Percentiles rank a stretch among this genome's conserved stretches.
phyloP scores from a whole-genome alignment of 2,797 vertebrate genomes.

The Pitangus sulphuratus region DNA sequence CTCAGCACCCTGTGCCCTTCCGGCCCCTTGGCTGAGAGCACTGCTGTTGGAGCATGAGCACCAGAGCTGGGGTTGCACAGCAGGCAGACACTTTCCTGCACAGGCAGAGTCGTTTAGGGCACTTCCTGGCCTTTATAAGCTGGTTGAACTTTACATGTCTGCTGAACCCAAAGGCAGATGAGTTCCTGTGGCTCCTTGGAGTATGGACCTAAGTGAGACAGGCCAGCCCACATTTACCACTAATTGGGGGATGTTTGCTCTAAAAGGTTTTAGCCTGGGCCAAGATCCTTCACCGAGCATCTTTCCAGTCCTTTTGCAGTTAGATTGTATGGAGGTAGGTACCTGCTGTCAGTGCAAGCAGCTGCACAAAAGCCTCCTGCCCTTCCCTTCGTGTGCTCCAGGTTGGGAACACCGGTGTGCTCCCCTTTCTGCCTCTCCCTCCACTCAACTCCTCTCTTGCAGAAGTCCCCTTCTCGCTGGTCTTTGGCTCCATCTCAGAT shows the following conservation, averaged over 20 bases:
- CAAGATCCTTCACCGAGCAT: background rate
- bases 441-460: fast-evolving
- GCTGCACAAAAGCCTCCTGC: background rate
- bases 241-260: background rate
- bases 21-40: fast-evolving
- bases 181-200: background rate
- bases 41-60: background rate
- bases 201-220: background rate
- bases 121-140: background rate
- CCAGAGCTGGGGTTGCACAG: background rate
- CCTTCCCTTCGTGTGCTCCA: fast-evolving
- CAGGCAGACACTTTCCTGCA: background rate
- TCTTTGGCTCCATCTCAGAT: background rate
- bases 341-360: background rate
- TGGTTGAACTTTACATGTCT: background rate
- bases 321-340: fast-evolving
- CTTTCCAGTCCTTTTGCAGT: background rate
- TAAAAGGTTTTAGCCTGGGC: background rate
- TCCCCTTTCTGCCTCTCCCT: background rate
- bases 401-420: background rate
- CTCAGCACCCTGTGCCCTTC: fast-evolving
- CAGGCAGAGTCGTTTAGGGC: background rate
- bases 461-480: background rate
- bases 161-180: background rate
- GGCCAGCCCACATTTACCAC: conserved; percentile 28